These are phyloP conservation scores for Argyresthia albistria DNA, from an alignment of 2,888 invertebrate species.

Conservation along the genomic window DNA sequence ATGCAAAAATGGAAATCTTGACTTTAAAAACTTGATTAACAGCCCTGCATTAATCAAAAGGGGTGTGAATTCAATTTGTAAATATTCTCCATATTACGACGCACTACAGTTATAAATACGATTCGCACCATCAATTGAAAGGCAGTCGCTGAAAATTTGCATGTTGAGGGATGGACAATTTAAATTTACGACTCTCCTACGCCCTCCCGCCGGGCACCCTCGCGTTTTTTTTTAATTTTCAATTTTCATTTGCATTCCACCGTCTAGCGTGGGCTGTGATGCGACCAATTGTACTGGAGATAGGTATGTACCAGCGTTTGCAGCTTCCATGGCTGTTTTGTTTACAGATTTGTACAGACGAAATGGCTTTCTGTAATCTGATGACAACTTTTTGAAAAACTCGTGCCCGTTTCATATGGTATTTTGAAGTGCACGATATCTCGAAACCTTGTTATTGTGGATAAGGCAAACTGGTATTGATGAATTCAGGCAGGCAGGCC, in stretches of 20 bases:
- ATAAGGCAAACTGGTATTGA: no score
- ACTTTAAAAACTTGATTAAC: not conserved
- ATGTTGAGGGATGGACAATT: slow-evolving; percentile 67
- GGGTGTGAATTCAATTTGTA: no score
- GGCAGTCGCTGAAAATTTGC: slow-evolving; percentile 43
- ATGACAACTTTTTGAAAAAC: no score
- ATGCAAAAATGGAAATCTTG: not conserved
- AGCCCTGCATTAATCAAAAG: not conserved
- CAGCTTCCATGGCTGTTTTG: no score
- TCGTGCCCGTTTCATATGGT: no score
- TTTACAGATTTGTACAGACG: no score
- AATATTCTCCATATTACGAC: no score
- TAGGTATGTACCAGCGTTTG: slow-evolving; percentile 6
- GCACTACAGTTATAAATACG: no score
- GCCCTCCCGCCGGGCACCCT: slow-evolving; percentile 55
- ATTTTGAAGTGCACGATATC: no score
- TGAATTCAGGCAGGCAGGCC: no score
- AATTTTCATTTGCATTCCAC: slow-evolving; percentile 67
- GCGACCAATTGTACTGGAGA: slow-evolving; percentile 19
- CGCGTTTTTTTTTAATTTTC: slow-evolving; percentile 68
- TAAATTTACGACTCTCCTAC: slow-evolving; percentile 64
- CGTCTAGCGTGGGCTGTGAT: slow-evolving; percentile 27
- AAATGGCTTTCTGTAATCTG: no score
- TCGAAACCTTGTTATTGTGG: no score
- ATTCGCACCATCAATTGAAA: slow-evolving; percentile 3